phyloP scores from a whole-genome alignment of 2,888 invertebrate genomes.

The Drosophila incognita region DNA sequence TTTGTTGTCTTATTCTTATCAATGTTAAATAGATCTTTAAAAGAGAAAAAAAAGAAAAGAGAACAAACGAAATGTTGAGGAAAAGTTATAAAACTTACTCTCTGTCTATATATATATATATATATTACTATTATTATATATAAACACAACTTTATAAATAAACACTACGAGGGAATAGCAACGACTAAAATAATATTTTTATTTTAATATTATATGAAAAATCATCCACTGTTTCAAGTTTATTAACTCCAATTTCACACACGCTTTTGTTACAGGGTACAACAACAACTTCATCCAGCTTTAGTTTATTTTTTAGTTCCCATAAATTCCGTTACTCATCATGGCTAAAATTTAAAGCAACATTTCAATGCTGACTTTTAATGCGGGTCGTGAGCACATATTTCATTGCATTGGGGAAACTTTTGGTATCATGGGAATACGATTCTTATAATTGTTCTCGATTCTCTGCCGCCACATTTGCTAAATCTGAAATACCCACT shows the following conservation, averaged over 20 bases:
- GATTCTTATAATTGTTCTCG: background rate
- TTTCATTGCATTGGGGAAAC: slow-evolving; percentile 19
- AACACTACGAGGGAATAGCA: background rate
- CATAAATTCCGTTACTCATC: slow-evolving; percentile 33
- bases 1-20: background rate
- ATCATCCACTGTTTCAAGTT: background rate
- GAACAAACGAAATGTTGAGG: background rate
- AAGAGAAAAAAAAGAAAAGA: background rate
- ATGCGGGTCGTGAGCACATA: slow-evolving; percentile 42
- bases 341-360: slow-evolving; percentile 39
- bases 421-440: background rate
- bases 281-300: background rate
- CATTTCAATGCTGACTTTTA: slow-evolving; percentile 23
- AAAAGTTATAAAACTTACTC: background rate
- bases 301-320: slow-evolving; percentile 21
- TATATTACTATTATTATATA: background rate
- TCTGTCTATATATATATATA: background rate
- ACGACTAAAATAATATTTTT: background rate
- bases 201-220: background rate
- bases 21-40: background rate
- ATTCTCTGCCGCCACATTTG: background rate
- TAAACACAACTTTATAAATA: background rate
- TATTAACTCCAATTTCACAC: background rate
- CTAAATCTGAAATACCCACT: background rate
- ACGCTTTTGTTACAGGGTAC: slow-evolving; percentile 3